Evolutionary conservation across 2,888 invertebrate species (phyloP).

Genomic region (Hyppa rectilinea): DNA sequence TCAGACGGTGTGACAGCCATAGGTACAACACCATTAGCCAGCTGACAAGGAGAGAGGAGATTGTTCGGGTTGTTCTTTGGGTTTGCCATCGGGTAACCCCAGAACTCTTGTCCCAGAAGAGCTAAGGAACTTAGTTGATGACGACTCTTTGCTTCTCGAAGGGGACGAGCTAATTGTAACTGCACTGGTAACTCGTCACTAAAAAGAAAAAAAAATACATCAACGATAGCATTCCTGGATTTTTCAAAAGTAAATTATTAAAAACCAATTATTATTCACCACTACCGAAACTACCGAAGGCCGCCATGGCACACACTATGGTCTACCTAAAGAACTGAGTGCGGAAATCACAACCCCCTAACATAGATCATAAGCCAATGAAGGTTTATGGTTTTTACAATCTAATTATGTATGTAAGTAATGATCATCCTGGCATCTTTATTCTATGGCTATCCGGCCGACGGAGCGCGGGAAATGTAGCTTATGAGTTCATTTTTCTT

Average conservation of each 20-base stretch:
- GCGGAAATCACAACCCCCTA: no score
- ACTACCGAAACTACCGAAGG: no score
- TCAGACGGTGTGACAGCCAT: constrained; percentile 91
- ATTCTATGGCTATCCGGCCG: neutral
- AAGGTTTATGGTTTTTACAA: neutral
- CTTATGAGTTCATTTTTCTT: neutral
- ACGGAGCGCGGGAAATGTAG: neutral
- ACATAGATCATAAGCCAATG: no score
- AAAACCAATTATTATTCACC: no score
- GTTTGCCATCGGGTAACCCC: constrained; percentile 95
- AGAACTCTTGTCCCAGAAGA: constrained; percentile 96
- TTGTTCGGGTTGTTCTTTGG: constrained; percentile 90
- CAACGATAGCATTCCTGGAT: neutral
- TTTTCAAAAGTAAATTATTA: no score
- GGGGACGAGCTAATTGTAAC: constrained; percentile 95
- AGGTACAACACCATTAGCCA: constrained; percentile 82
- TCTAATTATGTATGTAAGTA: no score
- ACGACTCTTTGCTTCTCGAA: constrained; percentile 96
- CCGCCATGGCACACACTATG: no score
- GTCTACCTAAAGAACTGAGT: no score
- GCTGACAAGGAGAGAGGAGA: constrained; percentile 82
- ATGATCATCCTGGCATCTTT: neutral
- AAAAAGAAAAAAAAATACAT: constrained; percentile 69
- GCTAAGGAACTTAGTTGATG: constrained; percentile 97
- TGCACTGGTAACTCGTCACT: constrained; percentile 98